These are phyloP conservation scores for Drosophila yakuba DNA, from an alignment of 1,140 invertebrate genomes.

Conservation along the genomic window DNA sequence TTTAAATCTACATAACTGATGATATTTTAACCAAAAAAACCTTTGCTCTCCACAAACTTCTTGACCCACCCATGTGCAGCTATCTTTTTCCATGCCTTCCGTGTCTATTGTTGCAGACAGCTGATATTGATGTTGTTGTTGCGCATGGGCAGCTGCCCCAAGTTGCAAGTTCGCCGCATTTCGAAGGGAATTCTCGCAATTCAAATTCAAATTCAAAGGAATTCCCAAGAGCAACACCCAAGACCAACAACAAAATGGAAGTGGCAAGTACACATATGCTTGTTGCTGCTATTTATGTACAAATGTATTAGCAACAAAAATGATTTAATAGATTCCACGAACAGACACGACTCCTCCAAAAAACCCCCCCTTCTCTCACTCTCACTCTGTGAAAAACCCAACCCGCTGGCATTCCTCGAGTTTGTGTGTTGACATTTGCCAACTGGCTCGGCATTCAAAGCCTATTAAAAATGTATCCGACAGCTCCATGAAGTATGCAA, in stretches of 20 bases:
- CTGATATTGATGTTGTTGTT: conserved; percentile 64
- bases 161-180: conserved; percentile 13
- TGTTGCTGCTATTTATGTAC: conserved; percentile 44
- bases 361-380: background rate
- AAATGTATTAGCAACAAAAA: conserved; percentile 72
- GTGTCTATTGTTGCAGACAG: conserved; percentile 59
- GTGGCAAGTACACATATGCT: conserved; percentile 37
- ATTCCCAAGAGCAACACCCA: conserved; percentile 46
- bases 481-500: conserved; percentile 75
- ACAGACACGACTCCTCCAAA: background rate
- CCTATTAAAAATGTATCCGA: conserved; percentile 75
- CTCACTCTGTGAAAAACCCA: background rate
- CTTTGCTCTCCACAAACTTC: background rate
- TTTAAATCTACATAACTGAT: no score
- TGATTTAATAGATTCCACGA: conserved; percentile 76
- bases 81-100: conserved; percentile 21
- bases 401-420: conserved; percentile 13
- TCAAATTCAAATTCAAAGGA: conserved; percentile 60
- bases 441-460: conserved; percentile 46
- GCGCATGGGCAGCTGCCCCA: conserved; percentile 65
- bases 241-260: background rate
- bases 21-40: background rate
- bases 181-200: conserved; percentile 31
- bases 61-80: background rate
- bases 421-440: conserved; percentile 60